Base-by-base conservation (phyloP, 2,888 invertebrate genomes). In the Scaptomyza polygonia region DNA sequence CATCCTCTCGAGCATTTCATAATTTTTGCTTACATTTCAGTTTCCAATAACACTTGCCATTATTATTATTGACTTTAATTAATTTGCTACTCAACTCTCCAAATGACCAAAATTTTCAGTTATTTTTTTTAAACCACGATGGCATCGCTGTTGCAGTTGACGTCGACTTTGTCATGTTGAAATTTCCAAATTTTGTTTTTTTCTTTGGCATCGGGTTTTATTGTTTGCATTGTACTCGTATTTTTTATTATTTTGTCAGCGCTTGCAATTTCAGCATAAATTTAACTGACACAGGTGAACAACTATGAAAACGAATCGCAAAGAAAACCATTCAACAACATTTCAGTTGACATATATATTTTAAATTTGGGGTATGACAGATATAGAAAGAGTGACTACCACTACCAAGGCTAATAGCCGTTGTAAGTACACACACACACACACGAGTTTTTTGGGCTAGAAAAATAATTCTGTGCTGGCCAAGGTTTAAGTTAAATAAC, bases 251-350 rank as follows among this genome's bases (percentile, higher is more conserved):
- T 57, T 52, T 52, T 68, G 68, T 40, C 44, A 68, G 55, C 63
- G 52, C 61, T 65, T 84, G 86, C 86, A 79, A 64, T 75, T 86
- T 86, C 86, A 80, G 86, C 84, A 80, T 75, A 69, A 77, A 8
- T 72, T 78, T 63, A 58, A 67, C 79, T 86, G 86, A 83, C 86
- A 70, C 75, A 71, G 69, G 68, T 74, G 61, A 61, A 61, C 34
- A 54, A 61, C 36, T 57, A 61, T 72, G 68, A 66, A 58, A 58
- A 68, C 52, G 56, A 57, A 59, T 30, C 51, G 52, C 25, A 67
- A 66, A 65, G 44, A 67, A 68, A 63, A 67, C 11, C 65, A 65
- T 25, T 40, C 54, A 58, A 63, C 62, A 48, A 63, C 59, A 52
- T 34, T 66, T 66, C 43, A 14, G 67, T 77, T 84, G 84, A 81